Base-by-base conservation (phyloP, 1,140 invertebrate species). In the Drosophila bocki region DNA sequence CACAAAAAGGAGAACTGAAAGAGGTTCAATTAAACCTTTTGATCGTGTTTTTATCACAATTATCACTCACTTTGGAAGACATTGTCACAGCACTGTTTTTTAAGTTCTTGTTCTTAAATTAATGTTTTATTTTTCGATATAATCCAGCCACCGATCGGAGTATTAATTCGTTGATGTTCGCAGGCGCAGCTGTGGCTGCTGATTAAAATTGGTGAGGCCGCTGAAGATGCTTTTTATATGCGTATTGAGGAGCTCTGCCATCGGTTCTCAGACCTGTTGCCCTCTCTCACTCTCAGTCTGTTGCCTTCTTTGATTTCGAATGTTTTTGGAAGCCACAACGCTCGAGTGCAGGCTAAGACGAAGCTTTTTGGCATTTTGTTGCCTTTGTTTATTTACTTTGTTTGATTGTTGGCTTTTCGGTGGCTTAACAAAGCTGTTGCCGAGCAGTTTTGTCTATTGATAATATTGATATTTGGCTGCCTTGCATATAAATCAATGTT, bases 171-270 rank as follows among this genome's bases (percentile, higher is more conserved):
- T 50, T 29, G 83, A 70, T 91, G 91, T 88, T 78, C 56, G 64
- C 78, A 56, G 61, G 42, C 72, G 75, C 62, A 92, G 91, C 91
- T 91, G 85, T 86, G 74, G 75, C 75, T 58, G 79, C 79, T 92
- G 91, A 92, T 92, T 92, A 92, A 92, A 92, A 91, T 91, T 92
- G 82, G 82, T 87, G 75, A 78, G 74, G 62, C 70, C 75, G 62
- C 72, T 75, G 85, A 92, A 92, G 91, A 92, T 92, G 91, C 91
- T 92, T 92, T 92, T 92, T 92, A 92, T 92, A 92, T 64, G 53
- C 45, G 72, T 77, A 61, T 53, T 60, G 56, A 29, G 68, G 74
- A 56, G 74, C 51, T 50, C 45, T 39, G 62, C 57, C 44, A 50
- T 56, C 57, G 50, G 75, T 78, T 78, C 75, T 79, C 75, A 63